Conservation (phyloP, 2,888 invertebrate species). For the Acronicta aceris region DNA sequence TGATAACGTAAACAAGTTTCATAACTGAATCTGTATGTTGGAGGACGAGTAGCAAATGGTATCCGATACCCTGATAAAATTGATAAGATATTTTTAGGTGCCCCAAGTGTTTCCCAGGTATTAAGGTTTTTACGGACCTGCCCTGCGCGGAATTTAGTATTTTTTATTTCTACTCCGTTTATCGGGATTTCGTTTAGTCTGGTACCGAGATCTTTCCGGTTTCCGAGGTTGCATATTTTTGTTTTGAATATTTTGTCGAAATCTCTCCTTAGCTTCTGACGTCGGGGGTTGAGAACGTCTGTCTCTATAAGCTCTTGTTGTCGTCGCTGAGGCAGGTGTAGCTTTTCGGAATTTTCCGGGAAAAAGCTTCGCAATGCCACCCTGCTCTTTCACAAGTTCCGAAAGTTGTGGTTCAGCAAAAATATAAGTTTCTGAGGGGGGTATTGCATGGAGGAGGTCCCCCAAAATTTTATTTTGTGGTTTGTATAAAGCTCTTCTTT, state of each 20-base stretch:
- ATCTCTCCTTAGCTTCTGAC: no score
- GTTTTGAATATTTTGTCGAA: no score
- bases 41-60: constrained; percentile 3
- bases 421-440: constrained; percentile 2
- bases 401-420: constrained; percentile 14
- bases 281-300: no score
- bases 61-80: constrained; percentile 3
- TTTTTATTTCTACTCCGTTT: not conserved
- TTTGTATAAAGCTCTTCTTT: constrained; percentile 4
- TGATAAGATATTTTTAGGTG: no score
- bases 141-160: not conserved
- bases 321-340: no score
- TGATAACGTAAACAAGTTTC: not conserved
- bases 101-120: no score
- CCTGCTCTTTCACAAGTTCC: constrained; percentile 9
- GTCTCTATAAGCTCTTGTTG: no score
- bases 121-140: not conserved
- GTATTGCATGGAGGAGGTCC: constrained; percentile 6
- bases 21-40: constrained; percentile 1
- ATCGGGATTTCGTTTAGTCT: constrained; percentile 1
- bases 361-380: not conserved
- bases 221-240: no score
- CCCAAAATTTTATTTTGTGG: constrained; percentile 1
- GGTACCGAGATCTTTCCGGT: no score
- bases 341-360: not conserved